Percentiles rank a stretch among this genome's conserved stretches.
phyloP scores from a whole-genome alignment of 2,888 invertebrate genomes.

The Neoascia interrupta region DNA sequence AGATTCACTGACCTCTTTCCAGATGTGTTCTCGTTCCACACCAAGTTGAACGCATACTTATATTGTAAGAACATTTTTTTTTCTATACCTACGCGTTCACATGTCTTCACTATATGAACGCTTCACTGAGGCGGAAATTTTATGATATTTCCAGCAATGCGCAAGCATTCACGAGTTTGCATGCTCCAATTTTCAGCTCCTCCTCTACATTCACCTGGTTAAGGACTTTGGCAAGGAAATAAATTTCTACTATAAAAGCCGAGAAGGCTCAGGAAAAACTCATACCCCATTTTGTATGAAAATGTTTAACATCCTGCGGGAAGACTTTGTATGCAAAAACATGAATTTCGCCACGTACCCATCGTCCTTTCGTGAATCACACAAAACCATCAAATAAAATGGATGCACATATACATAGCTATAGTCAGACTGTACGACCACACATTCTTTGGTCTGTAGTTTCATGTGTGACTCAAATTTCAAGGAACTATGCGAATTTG shows the following conservation, averaged over 20 bases:
- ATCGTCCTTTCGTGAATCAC: constrained; percentile 15
- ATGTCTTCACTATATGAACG: too few species aligned
- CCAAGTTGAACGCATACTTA: too few species aligned
- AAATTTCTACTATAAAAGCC: background rate
- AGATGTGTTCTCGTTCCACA: constrained; percentile 11
- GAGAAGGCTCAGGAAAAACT: too few species aligned
- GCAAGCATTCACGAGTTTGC: constrained; percentile 18
- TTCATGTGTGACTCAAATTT: constrained; percentile 32
- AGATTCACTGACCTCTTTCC: constrained; percentile 55
- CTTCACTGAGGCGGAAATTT: constrained; percentile 31
- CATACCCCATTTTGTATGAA: too few species aligned
- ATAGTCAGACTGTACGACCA: too few species aligned
- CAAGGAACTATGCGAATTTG: constrained; percentile 14
- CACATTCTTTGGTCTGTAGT: constrained; percentile 5
- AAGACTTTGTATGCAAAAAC: constrained; percentile 25
- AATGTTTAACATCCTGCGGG: constrained; percentile 35
- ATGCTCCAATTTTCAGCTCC: constrained; percentile 49
- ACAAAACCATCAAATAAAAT: too few species aligned
- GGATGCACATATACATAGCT: too few species aligned
- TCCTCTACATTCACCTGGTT: background rate
- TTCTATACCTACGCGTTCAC: constrained; percentile 42
- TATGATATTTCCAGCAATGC: constrained; percentile 45
- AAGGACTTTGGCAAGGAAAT: constrained; percentile 20
- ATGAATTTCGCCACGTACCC: constrained; percentile 37
- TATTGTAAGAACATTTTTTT: too few species aligned